Base-by-base conservation (phyloP, 2,113 vertebrate species). In the Geococcyx californianus region DNA sequence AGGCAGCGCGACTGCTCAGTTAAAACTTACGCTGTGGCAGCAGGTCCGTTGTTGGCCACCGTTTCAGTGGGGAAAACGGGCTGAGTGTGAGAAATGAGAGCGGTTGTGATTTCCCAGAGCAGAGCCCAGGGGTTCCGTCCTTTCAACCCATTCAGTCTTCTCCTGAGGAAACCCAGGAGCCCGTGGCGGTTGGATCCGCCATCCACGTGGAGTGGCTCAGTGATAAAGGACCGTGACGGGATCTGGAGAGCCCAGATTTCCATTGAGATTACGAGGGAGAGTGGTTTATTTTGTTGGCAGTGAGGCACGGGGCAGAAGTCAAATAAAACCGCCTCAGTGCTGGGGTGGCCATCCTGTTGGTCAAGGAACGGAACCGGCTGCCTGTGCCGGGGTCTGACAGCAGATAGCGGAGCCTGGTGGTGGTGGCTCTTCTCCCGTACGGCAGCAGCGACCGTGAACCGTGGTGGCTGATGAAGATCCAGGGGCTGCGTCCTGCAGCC, bases 161-260 rank as follows among this genome's bases (percentile, higher is more conserved):
- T 64, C 31, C 40, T 14, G 34, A 51, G 54, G 20, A 10, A 33
- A 16, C 21, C 6, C 2, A 20, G 13, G 16, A 7, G 34, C 6
- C 51, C 11, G 10, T 8, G 6, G 25, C 58, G 25, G 10, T 25
- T 38, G 3, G 8, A 13, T 5, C 26, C 16, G n/a, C 17, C 10
- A 34, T 13, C 36, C 10, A 1, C 2, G 6, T 21, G 31, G 2
- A 34, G 75, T 10, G 25, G 10, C 20, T 66, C 20, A 1, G 13
- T 23, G 51, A 10, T 55, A 60, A n/a, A 74, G 40, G 28, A 66
- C 20, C 9, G 18, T 23, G 9, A 1, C 26, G n/a, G 55, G 19
- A 28, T 29, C 34, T n/a, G 26, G 24, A 7, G 49, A 36, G 33
- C 26, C 28, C 28, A 25, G 28, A 26, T 80, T 42, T 51, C 24